phyloP scores from a whole-genome alignment of 1,140 invertebrate species.

The Pseudomyrmex cubaensis region DNA sequence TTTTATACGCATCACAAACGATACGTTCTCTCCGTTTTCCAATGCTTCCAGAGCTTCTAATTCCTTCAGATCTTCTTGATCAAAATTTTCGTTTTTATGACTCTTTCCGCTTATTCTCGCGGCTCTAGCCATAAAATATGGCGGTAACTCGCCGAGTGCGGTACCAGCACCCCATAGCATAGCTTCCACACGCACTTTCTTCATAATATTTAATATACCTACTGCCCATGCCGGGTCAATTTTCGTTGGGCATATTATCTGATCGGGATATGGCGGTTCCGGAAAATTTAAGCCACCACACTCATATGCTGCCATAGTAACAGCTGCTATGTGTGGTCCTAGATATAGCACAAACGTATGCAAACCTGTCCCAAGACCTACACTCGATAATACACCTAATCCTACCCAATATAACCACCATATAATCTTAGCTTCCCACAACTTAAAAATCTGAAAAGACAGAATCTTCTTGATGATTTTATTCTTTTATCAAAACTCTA shows the following conservation, averaged over 20 bases:
- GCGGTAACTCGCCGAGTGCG: conserved; percentile 97
- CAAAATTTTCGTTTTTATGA: conserved; percentile 83
- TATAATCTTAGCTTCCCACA: conserved; percentile 86
- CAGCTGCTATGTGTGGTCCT: conserved; percentile 95
- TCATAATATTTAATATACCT: conserved; percentile 95
- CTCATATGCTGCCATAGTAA: conserved; percentile 99
- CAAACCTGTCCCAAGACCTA: conserved; percentile 98
- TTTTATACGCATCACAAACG: conserved; percentile 92
- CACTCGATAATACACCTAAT: conserved; percentile 97
- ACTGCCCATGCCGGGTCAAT: conserved; percentile 87
- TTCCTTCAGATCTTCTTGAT: conserved; percentile 92
- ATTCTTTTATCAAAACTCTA: too few relatives aligned
- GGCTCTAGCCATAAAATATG: conserved; percentile 98
- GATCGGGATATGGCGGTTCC: conserved; percentile 94
- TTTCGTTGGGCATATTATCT: conserved; percentile 92
- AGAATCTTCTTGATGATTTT: conserved; percentile 9
- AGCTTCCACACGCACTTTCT: conserved; percentile 98
- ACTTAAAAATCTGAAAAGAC: conserved; percentile 84
- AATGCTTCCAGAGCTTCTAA: conserved; percentile 90
- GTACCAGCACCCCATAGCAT: conserved; percentile 99
- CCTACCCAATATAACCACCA: conserved; percentile 98
- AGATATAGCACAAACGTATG: conserved; percentile 99
- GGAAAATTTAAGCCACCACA: conserved; percentile 98
- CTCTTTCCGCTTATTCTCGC: conserved; percentile 90
- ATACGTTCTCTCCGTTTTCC: conserved; percentile 87